Percentiles rank a stretch among this genome's conserved stretches.
These are phyloP conservation scores for Oceanites oceanicus DNA, from an alignment of 2,113 vertebrate genomes.

Conservation along the genomic window DNA sequence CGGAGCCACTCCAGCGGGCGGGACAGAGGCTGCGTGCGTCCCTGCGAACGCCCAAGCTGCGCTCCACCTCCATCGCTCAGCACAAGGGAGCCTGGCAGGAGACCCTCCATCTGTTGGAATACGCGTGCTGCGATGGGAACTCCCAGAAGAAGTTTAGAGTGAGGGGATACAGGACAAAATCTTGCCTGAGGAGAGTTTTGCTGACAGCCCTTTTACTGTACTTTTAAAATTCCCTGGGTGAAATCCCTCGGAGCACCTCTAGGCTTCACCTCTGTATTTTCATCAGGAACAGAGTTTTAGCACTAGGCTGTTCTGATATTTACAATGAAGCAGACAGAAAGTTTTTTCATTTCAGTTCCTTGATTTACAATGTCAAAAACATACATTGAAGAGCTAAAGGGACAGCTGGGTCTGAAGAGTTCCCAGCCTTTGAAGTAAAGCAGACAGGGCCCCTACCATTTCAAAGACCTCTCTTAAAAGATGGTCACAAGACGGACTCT, in stretches of 20 bases:
- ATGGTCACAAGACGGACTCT: neutral
- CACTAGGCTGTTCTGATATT: neutral
- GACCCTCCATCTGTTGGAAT: neutral
- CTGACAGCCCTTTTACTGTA: neutral
- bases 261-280: neutral
- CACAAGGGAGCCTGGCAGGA: neutral
- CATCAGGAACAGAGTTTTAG: neutral
- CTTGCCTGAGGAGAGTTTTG: neutral
- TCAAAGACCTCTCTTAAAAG: neutral
- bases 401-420: neutral
- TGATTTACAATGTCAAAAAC: neutral
- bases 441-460: neutral
- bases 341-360: neutral
- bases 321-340: neutral
- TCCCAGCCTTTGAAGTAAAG: slow-evolving; percentile 39
- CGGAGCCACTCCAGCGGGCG: neutral
- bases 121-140: neutral
- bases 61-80: accelerated
- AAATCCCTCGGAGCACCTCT: neutral
- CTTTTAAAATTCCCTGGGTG: neutral
- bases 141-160: neutral
- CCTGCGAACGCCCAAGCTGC: accelerated
- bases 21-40: neutral
- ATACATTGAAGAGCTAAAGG: neutral
- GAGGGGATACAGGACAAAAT: neutral